Percentiles rank a stretch among this genome's conserved stretches.
These are phyloP conservation scores for Cynodonichthys magdalenae DNA, from an alignment of 2,797 vertebrate species.

Conservation along the genomic window DNA sequence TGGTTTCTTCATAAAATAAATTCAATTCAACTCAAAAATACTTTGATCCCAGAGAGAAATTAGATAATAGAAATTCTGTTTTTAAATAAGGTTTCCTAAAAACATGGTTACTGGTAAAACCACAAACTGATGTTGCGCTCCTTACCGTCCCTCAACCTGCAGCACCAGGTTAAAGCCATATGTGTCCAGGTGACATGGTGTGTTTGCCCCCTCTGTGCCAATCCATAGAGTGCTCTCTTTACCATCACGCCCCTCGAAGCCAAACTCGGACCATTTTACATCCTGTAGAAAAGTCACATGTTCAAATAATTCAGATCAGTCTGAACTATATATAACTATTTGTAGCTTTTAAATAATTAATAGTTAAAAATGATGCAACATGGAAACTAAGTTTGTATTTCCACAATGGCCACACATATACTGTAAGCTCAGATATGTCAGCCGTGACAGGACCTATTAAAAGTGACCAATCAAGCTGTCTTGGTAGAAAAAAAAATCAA, in stretches of 20 bases:
- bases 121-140: too few species aligned
- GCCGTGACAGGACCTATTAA: slow-evolving; percentile 29
- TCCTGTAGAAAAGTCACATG: slow-evolving; percentile 73
- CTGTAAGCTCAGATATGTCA: background rate
- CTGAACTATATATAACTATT: background rate
- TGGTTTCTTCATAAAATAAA: too few species aligned
- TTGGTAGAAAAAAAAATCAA: slow-evolving; percentile 19
- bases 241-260: slow-evolving; percentile 89
- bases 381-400: slow-evolving; percentile 5
- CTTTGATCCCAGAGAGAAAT: too few species aligned
- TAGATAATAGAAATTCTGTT: too few species aligned
- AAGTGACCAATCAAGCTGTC: slow-evolving; percentile 12
- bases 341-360: background rate
- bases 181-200: slow-evolving; percentile 93
- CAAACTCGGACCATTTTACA: slow-evolving; percentile 92
- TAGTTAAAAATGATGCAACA: background rate
- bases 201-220: slow-evolving; percentile 90
- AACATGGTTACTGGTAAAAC: background rate
- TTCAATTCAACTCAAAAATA: too few species aligned
- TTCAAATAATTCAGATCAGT: background rate
- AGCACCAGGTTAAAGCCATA: slow-evolving; percentile 96
- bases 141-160: slow-evolving; percentile 96
- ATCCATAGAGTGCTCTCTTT: slow-evolving; percentile 94
- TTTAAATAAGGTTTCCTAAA: background rate
- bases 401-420: slow-evolving; percentile 3